Conservation (phyloP, 2,888 invertebrate species). For the Pristionchus entomophagus region DNA sequence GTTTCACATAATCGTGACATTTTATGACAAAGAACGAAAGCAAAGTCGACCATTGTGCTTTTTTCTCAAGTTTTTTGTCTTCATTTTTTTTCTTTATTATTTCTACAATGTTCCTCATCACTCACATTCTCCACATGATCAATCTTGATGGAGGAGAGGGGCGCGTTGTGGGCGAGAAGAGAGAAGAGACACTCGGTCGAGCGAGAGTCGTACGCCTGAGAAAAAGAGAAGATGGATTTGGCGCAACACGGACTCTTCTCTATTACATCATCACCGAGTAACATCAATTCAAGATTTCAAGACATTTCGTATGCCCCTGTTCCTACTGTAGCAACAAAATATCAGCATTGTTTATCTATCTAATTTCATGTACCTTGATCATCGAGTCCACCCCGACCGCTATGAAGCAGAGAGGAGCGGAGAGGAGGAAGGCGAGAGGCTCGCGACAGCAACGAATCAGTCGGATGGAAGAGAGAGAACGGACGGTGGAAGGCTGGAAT, state of each 20-base stretch:
- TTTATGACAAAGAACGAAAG: no score
- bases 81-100: no score
- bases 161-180: slow-evolving; percentile 66
- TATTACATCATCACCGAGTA: background rate
- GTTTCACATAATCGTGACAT: no score
- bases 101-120: no score
- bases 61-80: no score
- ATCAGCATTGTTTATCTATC: no score
- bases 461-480: slow-evolving; percentile 20
- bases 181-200: slow-evolving; percentile 57
- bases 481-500: background rate
- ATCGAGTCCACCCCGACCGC: slow-evolving; percentile 25
- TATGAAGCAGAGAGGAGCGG: slow-evolving; percentile 33
- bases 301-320: no score
- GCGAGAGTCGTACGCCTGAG: slow-evolving; percentile 58
- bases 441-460: slow-evolving; percentile 19
- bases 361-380: background rate
- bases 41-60: no score
- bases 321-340: no score
- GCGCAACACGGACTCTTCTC: background rate
- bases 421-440: background rate
- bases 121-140: slow-evolving; percentile 54
- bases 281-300: background rate
- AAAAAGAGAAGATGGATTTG: no score
- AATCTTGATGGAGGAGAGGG: slow-evolving; percentile 58